Conservation (phyloP, 1,140 invertebrate species). For the Zaprionus inermis region DNA sequence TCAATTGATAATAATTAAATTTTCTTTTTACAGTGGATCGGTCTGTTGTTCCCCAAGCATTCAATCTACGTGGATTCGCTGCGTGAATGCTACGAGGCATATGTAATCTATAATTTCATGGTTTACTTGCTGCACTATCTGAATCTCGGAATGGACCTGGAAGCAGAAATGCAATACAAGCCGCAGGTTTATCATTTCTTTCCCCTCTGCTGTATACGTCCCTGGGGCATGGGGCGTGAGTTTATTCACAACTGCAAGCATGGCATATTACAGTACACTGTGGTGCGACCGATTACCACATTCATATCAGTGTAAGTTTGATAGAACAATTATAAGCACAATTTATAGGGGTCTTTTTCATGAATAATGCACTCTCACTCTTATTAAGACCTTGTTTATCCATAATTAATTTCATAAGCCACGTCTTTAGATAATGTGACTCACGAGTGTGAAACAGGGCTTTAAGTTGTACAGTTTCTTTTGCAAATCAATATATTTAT, state of each 20-base stretch:
- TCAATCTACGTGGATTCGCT: constrained; percentile 96
- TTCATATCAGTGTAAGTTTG: constrained; percentile 93
- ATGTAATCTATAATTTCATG: constrained; percentile 99
- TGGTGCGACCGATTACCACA: constrained; percentile 94
- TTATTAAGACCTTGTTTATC: no score
- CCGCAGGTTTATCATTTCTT: constrained; percentile 94
- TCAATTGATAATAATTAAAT: neutral
- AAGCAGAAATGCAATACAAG: constrained; percentile 92
- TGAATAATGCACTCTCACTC: no score
- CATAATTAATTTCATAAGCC: no score
- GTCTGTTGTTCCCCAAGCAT: constrained; percentile 91
- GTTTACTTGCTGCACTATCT: constrained; percentile 96
- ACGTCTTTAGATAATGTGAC: neutral
- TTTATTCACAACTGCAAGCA: constrained; percentile 98
- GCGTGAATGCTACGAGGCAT: constrained; percentile 97
- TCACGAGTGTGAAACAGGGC: neutral
- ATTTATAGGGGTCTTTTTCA: no score
- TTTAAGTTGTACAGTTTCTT: neutral
- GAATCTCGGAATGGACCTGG: constrained; percentile 92
- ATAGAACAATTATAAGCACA: neutral
- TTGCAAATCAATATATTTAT: no score
- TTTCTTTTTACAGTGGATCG: constrained; percentile 89
- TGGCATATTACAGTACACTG: constrained; percentile 97
- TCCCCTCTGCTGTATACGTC: constrained; percentile 92
- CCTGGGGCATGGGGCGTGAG: constrained; percentile 95